Base-by-base conservation (phyloP, 1,140 invertebrate species). In the Formica selysi region DNA sequence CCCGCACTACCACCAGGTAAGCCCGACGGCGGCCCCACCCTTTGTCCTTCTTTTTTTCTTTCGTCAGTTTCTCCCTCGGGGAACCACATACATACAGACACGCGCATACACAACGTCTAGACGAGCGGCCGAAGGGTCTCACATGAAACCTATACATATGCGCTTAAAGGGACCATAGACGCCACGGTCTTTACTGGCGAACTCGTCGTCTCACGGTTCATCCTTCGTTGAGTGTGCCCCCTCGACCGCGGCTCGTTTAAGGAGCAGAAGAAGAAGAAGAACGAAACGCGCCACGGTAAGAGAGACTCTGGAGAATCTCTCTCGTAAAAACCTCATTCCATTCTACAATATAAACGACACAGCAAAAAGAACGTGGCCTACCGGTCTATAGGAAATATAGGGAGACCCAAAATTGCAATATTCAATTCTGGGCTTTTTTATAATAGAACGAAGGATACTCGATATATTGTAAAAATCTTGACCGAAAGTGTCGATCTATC, bases 261-360 rank as follows among this genome's bases (percentile, higher is more conserved):
- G 41, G 4, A 65, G 22, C n/a, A 67, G 41, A 70, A 41, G 38
- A 71, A 71, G 44, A 71, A 73, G 26, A 61, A 29, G 22, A 73
- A 48, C 54, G 48, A 59, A 11, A 26, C 79, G 6, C 26, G 19
- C 51, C 7, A 61, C 11, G 22, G 36, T 62, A 13, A 44, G 13
- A 38, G 51, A 83, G 59, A 74, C n/a, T 38, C 48, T 19, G 54
- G 19, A 8, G 41, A 61, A 83, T 83, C 54, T 44, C 16, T 51
- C 19, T 62, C 68, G 68, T 62, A 62, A 62, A 81, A 74, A 74
- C 79, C 54, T 73, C 54, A 74, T 83, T 83, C 38, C 26, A 71
- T 44, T 71, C 22, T 61, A 38, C 13, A 74, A 71, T 59, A 80
- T 81, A 81, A 41, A 71, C 4, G 54, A 36, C 16, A 19, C n/a